phyloP scores from a whole-genome alignment of 2,888 invertebrate species.

The Euclidia mi region DNA sequence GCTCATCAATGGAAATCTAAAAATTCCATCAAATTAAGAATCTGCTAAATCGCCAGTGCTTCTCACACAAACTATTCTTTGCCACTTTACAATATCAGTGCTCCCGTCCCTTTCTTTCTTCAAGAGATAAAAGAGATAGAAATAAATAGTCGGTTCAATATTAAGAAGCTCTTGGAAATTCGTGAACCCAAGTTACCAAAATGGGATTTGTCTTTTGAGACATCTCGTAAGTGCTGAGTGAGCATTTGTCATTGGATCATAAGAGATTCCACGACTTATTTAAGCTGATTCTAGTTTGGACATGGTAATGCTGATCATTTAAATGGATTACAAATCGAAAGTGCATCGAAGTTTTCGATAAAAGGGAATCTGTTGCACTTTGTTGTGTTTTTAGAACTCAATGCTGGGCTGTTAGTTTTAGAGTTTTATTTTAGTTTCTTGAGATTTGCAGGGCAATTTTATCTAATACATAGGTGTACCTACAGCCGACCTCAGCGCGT shows the following conservation, averaged over 20 bases:
- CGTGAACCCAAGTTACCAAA: slow-evolving; percentile 42
- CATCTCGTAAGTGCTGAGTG: slow-evolving; percentile 42
- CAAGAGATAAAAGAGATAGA: slow-evolving; percentile 17
- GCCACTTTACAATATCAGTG: slow-evolving; percentile 25
- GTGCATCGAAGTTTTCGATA: neutral
- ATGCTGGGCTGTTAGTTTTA: neutral
- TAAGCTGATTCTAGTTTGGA: slow-evolving; percentile 28
- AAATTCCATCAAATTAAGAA: slow-evolving; percentile 21
- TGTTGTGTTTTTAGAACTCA: neutral
- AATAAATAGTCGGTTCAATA: slow-evolving; percentile 31
- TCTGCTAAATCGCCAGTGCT: slow-evolving; percentile 14
- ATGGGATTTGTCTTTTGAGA: slow-evolving; percentile 55
- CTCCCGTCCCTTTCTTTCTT: slow-evolving; percentile 12
- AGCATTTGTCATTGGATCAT: slow-evolving; percentile 38
- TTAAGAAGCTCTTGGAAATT: slow-evolving; percentile 38
- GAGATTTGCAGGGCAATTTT: no score
- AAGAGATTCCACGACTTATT: slow-evolving; percentile 33
- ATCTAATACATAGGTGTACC: no score
- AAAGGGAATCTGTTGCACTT: neutral
- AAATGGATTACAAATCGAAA: slow-evolving; percentile 7
- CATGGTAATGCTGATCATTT: slow-evolving; percentile 24
- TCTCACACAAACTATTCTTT: slow-evolving; percentile 33
- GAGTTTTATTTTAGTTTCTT: neutral
- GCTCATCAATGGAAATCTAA: slow-evolving; percentile 14
- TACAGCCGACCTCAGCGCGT: no score